Evolutionary conservation across 2,113 vertebrate genomes (phyloP), one percentile per base, ranked within the genome.

Genomic region (Thryonomys swinderianus): DNA sequence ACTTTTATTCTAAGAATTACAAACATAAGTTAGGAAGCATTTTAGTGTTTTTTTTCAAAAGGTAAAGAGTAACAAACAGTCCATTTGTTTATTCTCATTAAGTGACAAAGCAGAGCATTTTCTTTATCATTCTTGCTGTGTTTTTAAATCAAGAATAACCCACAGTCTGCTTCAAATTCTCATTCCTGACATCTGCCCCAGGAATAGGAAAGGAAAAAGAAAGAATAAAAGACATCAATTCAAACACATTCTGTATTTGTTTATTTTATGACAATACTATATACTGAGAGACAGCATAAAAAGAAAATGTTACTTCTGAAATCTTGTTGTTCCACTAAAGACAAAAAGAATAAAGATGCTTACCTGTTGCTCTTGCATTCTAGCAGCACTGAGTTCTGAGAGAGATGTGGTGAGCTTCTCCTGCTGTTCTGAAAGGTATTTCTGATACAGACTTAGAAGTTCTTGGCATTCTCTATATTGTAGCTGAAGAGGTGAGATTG

Each of bases 381-480:
- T 98, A 55, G 97, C 96, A 96, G 98, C 98, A 97, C 96, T 98
- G 92, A 99, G 98, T 95, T 99, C 98, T 37, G 99, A 98, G 67
- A 99, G 98, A 87, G 99, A 99, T 90, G 93, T 79, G 6, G 98
- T 99, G 27, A 99, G 99, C 88, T 99, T 99, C 40, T 99, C 98
- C 95, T 99, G 99, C 97, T 99, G 99, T 96, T 99, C 99, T 76
- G 99, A 99, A 20, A 99, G 98, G 93, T 99, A 99, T 95, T 99
- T 99, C 98, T 99, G 99, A 98, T 99, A 99, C n/a, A 99, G 99
- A 37, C 98, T 99, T 79, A 99, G 97, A 97, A 99, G 98, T 98
- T 99, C 99, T 98, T 99, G 99, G 96, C 99, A 99, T 97, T 99
- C 99, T 98, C 97, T 99, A 97, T 99, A 99, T 96, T 99, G 99